Evolutionary conservation across 1,140 invertebrate species (phyloP), one percentile per base, ranked within the genome.

Genomic region (Hyphantria cunea): DNA sequence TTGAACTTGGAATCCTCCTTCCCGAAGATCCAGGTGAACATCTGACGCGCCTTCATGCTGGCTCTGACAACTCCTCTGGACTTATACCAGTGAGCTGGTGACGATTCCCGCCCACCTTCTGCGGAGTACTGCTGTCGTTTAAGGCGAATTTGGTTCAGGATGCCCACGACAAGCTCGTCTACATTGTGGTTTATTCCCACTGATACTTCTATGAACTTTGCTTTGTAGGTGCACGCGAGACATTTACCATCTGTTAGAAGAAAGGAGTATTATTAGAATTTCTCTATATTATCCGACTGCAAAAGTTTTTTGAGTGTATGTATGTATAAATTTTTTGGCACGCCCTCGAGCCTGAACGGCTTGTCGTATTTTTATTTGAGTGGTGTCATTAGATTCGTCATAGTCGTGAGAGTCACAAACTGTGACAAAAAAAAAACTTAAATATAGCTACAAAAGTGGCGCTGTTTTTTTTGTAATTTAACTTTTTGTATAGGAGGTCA

Each of bases 111-210:
- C 10, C 91, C 87, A 0, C 93, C 92, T 64, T 93, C 90, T 0
- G 86, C 80, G 0, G 93, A 92, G 64, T 93, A 92, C 56, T 95
- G 94, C 68, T 93, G 93, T 68, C 93, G 92, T 82, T 96, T 96
- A 50, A 97, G 85, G 11, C 96, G 91, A 55, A 97, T 97, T 86
- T 97, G 96, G 72, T 94, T 89, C 2, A 90, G 72, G 14, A 90
- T 87, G 3, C 87, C 96, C 10, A 97, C 96, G 4, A 97, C 92
- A 0, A 97, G 92, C 70, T 97, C 96, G 87, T 97, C 96, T 15
- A 97, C 96, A 75, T 97, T 97, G 91, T 97, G 96, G 90, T 97
- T 97, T 74, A 98, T 97, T 9, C 95, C 96, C 10, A 97, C 96
- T 5, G 96, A 97, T 34, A 97, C 95, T 89, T 98, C 96, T 45